A percentile compares a stretch with the other conserved stretches of the same genome.
These are phyloP conservation scores for Enchytraeus crypticus DNA, from an alignment of 2,888 invertebrate genomes.

Conservation along the genomic window DNA sequence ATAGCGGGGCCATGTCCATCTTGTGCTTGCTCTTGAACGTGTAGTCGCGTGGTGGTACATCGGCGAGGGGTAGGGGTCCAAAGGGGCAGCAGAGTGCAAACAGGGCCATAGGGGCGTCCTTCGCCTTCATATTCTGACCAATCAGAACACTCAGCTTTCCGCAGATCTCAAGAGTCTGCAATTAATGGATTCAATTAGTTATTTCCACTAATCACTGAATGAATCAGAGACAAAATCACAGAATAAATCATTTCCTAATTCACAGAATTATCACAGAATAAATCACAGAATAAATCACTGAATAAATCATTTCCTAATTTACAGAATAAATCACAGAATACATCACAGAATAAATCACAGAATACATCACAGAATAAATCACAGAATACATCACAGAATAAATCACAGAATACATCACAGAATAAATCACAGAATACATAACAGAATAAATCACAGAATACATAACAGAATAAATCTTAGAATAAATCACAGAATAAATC, in stretches of 20 bases:
- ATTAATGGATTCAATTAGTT: no score
- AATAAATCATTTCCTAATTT: no score
- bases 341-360: no score
- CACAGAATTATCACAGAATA: not conserved
- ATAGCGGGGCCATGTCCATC: constrained; percentile 85
- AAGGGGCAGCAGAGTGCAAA: constrained; percentile 98
- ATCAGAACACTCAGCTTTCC: constrained; percentile 91
- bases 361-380: no score
- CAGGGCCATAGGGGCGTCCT: constrained; percentile 72
- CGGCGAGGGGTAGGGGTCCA: constrained; percentile 90
- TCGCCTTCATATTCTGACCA: constrained; percentile 65
- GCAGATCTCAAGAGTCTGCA: constrained; percentile 89
- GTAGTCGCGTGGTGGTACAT: constrained; percentile 94
- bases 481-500: no score
- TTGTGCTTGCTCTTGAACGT: constrained; percentile 99
- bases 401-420: no score
- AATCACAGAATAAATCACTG: no score
- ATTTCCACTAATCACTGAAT: not conserved
- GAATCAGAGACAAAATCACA: not conserved
- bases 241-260: not conserved
- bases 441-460: no score
- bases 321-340: no score
- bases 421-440: no score
- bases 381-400: no score
- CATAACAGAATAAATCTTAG: no score